Base-by-base conservation (phyloP, 2,888 invertebrate genomes). In the Melinaea marsaeus region DNA sequence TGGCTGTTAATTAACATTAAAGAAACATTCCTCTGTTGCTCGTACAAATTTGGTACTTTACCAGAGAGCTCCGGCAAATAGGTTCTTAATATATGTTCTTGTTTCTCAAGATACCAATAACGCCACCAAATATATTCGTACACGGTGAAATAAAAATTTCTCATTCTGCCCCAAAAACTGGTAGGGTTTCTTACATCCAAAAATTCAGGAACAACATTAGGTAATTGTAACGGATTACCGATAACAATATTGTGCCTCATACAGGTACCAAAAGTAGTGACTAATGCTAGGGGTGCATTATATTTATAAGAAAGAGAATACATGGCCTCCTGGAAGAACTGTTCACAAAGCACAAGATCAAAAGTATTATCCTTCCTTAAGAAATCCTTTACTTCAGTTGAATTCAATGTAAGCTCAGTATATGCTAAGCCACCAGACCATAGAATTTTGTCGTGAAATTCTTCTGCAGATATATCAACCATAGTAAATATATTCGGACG, bases 1-100 rank as follows among this genome's bases (percentile, higher is more conserved):
- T 93, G 92, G 7, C 85, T 80, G 72, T 92, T 92, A 0, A 90
- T 72, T 35, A 92, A 72, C 35, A 91, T 75, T 65, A 92, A 61
- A 0, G 91, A 85, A 2, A 80, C 80, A 66, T 91, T 84, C 60
- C 67, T 82, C 68, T 90, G 85, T 67, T 90, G 63, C 3, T 89
- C 85, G 60, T 76, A 82, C 64, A 91, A 74, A 72, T 80, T 84
- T 0, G 90, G 90, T 9, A 84, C 77, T 0, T 86, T 84, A 60
- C 83, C 70, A 7, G 80, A 76, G 57, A 91, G 70, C 61, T 83
- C 78, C 1, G 79, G 79, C 9, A 91, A 69, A 67, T 88, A 87
- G 62, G 85, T 86, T 67, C 71, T 78, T 0, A 83, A 83, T 42
- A 90, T 69, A 3, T 74, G 74, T 54, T 89, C 86, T 2, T 91